Evolutionary conservation across 2,797 vertebrate species (phyloP), one percentile per base, ranked within the genome.

Genomic region (Gallinago stenura): DNA sequence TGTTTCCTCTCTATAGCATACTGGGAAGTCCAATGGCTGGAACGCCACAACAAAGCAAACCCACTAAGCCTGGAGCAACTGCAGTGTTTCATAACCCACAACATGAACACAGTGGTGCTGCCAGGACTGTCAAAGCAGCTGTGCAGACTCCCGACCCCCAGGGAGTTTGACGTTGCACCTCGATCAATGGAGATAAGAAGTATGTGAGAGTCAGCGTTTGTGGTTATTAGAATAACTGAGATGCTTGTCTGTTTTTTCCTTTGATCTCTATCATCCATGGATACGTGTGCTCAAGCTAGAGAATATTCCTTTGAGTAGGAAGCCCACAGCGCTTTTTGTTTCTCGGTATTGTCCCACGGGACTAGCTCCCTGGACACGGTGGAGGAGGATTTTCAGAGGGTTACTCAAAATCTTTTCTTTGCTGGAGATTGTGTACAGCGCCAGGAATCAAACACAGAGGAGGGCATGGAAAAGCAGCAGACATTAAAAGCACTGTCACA

Each of bases 21-120:
- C 78, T 96, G 94, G 77, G 66, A 87, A 87, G 43, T 39, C 53
- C 56, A 83, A 31, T 39, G 65, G 51, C 41, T 79, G 45, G 53
- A 82, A 76, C 2, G 10, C 84, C 93, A 92, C 80, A 96, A 93
- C 82, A 96, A 96, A 95, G 87, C 75, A 97, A 97, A 85, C 51
- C 76, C 86, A 71, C 51, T 51, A 78, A 93, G 83, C 79, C 86
- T 77, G 95, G 69, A 92, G 87, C 82, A 77, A 87, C 22, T 37
- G 30, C 51, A 91, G 20, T 56, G 48, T 96, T 97, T 86, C 73
- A 81, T 87, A 98, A 96, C 56, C 25, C 81, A 83, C 83, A 96
- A 91, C 39, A 90, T 26, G 60, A 93, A 56, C 56, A 65, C 62
- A 87, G 51, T 30, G 76, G 70, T 70, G 9, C 46, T 80, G 56